Percentiles rank a stretch among this genome's conserved stretches.
Conservation (phyloP, 2,113 vertebrate genomes). For the Aix galericulata region DNA sequence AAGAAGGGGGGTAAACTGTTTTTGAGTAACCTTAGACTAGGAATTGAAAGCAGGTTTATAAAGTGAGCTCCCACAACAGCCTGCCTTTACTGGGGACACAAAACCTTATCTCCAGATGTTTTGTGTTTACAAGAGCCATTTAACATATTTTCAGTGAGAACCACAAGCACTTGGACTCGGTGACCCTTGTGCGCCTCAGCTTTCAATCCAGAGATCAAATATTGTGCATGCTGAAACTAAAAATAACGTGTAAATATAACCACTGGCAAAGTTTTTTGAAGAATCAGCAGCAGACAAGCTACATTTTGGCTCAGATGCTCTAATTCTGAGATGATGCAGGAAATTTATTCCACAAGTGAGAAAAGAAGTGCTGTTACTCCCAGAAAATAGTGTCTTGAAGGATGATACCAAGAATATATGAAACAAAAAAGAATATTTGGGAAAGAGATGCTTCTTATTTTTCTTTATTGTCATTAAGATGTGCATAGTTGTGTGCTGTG, state of each 20-base stretch:
- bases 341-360: conserved; percentile 29
- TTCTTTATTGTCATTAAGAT: conserved; percentile 11
- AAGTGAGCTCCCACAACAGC: background rate
- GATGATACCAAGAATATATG: background rate
- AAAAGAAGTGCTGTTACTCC: background rate
- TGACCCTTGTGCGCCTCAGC: conserved; percentile 10
- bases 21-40: background rate
- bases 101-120: conserved; percentile 22
- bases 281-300: background rate
- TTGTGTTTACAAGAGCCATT: conserved; percentile 29
- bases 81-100: background rate
- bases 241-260: background rate
- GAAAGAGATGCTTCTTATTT: background rate
- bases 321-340: conserved; percentile 44
- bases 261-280: conserved; percentile 8
- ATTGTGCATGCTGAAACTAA: conserved; percentile 15
- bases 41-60: background rate
- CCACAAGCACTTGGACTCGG: background rate
- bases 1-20: background rate
- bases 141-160: conserved; percentile 28
- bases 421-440: conserved; percentile 17
- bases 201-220: conserved; percentile 18
- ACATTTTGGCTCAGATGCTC: background rate
- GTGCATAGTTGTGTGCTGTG: background rate
- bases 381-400: conserved; percentile 1